Conservation (phyloP, 2,797 vertebrate species). For the Morelia viridis region DNA sequence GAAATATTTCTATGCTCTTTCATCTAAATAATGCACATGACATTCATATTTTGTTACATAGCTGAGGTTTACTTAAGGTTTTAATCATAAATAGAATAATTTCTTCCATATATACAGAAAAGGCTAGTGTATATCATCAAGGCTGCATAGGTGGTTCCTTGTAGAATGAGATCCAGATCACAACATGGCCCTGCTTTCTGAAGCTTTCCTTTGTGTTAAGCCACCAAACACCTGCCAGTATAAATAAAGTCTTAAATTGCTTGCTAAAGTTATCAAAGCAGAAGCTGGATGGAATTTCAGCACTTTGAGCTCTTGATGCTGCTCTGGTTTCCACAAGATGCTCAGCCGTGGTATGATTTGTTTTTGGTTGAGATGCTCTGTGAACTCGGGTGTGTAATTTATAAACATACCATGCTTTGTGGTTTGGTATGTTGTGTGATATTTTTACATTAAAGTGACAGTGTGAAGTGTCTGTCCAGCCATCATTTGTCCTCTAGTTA, state of each 20-base stretch:
- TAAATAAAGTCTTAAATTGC: background rate
- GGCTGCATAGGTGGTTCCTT: background rate
- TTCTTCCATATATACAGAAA: background rate
- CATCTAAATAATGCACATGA: constrained; percentile 14
- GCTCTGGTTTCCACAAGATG: background rate
- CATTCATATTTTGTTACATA: background rate
- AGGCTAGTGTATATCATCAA: background rate
- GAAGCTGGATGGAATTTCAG: background rate
- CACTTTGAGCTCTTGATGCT: background rate
- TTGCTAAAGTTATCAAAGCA: background rate
- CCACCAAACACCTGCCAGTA: background rate
- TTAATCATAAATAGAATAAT: background rate
- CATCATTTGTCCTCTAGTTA: background rate
- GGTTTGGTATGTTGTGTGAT: background rate
- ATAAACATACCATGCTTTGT: background rate
- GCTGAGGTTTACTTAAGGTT: background rate
- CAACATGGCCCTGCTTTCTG: background rate
- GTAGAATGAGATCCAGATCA: background rate
- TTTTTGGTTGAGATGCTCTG: background rate
- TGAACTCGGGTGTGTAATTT: background rate
- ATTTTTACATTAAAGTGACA: background rate
- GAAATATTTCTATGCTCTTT: background rate
- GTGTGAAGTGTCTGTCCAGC: background rate
- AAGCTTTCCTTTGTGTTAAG: background rate
- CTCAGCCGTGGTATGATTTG: background rate